Evolutionary conservation across 2,888 invertebrate genomes (phyloP).

Genomic region (Pseudococcus jackbeardsleyi): DNA sequence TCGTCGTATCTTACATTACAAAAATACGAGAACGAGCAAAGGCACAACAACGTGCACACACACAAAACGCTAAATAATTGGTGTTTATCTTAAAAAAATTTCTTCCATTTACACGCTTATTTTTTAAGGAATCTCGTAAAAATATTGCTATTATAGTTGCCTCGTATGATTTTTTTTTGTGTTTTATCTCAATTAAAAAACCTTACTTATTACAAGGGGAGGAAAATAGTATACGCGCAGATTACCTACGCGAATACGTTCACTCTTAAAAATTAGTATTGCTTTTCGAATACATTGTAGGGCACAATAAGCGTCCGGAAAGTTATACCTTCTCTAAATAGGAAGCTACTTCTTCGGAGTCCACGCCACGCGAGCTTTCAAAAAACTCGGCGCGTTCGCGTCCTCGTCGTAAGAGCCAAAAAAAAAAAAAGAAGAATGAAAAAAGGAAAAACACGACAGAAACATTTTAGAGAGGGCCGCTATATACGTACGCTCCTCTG

Average conservation of each 20-base stretch:
- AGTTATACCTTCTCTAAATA: slow-evolving; percentile 18
- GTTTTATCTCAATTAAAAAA: neutral
- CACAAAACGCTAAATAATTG: slow-evolving; percentile 60
- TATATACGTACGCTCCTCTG: slow-evolving; percentile 19
- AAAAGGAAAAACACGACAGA: slow-evolving; percentile 24
- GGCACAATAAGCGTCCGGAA: slow-evolving; percentile 58
- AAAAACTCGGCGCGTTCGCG: neutral
- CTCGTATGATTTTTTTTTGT: slow-evolving; percentile 14
- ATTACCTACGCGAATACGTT: neutral
- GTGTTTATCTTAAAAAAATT: slow-evolving; percentile 62
- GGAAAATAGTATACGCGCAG: slow-evolving; percentile 7
- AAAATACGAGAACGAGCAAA: slow-evolving; percentile 9
- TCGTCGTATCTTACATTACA: neutral
- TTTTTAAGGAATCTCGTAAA: neutral
- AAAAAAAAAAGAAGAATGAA: neutral
- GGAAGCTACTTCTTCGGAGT: neutral
- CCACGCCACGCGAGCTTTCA: slow-evolving; percentile 3
- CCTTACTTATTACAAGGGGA: slow-evolving; percentile 5
- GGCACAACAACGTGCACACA: slow-evolving; percentile 28
- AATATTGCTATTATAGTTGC: slow-evolving; percentile 30
- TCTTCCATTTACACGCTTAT: slow-evolving; percentile 23
- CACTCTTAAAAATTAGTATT: slow-evolving; percentile 63
- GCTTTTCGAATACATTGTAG: slow-evolving; percentile 65
- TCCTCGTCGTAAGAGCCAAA: neutral
- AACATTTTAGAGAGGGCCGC: slow-evolving; percentile 52